Evolutionary conservation across 2,113 vertebrate species (phyloP).

Genomic region (Chloebia gouldiae): DNA sequence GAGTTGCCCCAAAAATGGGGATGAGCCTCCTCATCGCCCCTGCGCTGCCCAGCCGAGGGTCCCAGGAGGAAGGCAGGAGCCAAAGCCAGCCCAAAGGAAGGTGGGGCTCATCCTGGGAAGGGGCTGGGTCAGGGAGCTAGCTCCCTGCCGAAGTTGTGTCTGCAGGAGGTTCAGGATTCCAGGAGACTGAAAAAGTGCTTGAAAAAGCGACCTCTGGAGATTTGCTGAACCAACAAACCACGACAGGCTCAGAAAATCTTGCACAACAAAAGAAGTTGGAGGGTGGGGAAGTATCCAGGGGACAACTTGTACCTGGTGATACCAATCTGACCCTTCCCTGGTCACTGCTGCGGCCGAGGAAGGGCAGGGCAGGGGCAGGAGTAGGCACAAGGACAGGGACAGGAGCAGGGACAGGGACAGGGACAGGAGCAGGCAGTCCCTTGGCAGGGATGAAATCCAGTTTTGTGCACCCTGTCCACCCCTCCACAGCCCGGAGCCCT

Average conservation of each 20-base stretch:
- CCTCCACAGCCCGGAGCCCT: fast-evolving
- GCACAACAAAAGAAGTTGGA: not conserved
- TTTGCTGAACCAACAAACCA: not conserved
- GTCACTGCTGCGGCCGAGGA: not conserved
- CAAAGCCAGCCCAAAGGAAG: not conserved
- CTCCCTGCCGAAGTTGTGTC: not conserved
- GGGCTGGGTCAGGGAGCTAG: not conserved
- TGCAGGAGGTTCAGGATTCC: not conserved
- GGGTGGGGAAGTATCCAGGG: not conserved
- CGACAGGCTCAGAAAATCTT: not conserved
- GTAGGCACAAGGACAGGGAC: too few relatives aligned
- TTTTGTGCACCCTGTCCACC: not conserved
- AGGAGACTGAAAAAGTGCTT: not conserved
- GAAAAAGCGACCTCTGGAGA: not conserved
- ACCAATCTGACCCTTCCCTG: not conserved
- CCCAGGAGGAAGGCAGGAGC: not conserved
- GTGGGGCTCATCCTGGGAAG: not conserved
- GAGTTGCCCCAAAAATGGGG: not conserved
- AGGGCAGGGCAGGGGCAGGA: not conserved
- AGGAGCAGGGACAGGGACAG: too few relatives aligned
- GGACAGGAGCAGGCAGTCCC: too few relatives aligned
- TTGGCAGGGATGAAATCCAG: fast-evolving
- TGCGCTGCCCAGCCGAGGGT: not conserved
- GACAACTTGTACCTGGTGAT: not conserved
- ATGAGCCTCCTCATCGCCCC: not conserved